These are phyloP conservation scores for Mormyrus lacerda DNA, from an alignment of 2,113 vertebrate species.

Conservation along the genomic window DNA sequence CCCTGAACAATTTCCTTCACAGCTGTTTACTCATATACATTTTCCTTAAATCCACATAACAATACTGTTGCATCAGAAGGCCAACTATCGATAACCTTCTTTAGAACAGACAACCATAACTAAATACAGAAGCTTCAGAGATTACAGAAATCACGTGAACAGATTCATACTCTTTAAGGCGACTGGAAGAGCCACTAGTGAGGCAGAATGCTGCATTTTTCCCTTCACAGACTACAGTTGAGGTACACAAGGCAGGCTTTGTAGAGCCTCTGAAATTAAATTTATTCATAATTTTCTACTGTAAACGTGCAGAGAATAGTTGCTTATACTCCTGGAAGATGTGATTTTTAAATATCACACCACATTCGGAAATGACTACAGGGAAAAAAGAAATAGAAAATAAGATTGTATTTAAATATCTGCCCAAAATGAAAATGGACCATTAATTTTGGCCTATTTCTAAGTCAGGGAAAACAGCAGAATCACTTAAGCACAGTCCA, in stretches of 20 bases:
- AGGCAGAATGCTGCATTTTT: neutral
- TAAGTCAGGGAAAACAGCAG: neutral
- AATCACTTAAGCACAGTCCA: neutral
- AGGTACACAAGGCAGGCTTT: neutral
- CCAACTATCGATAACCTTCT: neutral
- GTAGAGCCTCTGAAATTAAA: neutral
- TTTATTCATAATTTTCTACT: slow-evolving; percentile 18
- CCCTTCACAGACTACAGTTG: neutral
- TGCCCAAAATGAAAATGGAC: neutral
- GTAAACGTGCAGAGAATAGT: slow-evolving; percentile 1
- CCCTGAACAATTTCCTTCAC: neutral
- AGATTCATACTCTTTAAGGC: neutral
- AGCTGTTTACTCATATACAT: neutral
- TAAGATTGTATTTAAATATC: neutral
- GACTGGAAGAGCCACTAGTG: neutral
- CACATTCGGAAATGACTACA: slow-evolving; percentile 2
- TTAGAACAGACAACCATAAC: neutral
- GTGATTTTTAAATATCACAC: slow-evolving; percentile 20
- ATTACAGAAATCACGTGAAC: neutral
- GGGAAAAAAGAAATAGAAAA: neutral
- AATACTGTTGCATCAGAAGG: neutral
- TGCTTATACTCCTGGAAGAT: slow-evolving; percentile 6
- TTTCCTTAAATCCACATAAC: neutral
- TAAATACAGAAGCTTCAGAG: neutral
- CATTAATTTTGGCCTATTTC: neutral